Evolutionary conservation across 1,140 invertebrate species (phyloP).

Genomic region (Drosophila tropicalis): DNA sequence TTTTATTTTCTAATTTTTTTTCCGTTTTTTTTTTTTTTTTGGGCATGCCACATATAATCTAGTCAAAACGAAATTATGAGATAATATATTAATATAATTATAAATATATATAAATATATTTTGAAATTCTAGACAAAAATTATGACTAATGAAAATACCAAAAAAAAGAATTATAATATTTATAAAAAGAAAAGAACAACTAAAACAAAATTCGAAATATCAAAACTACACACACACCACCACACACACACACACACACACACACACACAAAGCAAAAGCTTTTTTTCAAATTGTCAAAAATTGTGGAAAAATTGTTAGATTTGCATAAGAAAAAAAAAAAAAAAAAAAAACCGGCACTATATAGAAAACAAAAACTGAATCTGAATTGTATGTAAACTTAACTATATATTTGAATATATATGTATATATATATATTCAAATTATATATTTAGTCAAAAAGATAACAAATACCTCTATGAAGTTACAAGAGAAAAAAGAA

Average conservation of each 20-base stretch:
- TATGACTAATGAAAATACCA: conserved; percentile 63
- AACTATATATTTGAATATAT: neutral
- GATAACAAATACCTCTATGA: conserved; percentile 64
- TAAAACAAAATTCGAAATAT: conserved; percentile 52
- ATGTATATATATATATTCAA: neutral
- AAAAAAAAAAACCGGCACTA: conserved; percentile 28
- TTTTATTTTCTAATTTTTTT: neutral
- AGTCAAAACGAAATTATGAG: conserved; percentile 63
- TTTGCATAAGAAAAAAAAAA: conserved; percentile 31
- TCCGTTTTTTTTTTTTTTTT: neutral
- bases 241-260: neutral
- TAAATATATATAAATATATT: conserved; percentile 48
- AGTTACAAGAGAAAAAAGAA: conserved; percentile 36
- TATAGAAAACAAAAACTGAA: conserved; percentile 25
- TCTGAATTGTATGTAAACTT: conserved; percentile 35
- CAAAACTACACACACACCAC: conserved; percentile 5
- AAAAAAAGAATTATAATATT: conserved; percentile 57
- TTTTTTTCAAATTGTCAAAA: conserved; percentile 31
- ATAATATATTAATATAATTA: conserved; percentile 23
- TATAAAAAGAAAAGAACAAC: conserved; percentile 26
- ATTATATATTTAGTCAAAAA: conserved; percentile 23
- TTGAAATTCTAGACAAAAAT: conserved; percentile 76
- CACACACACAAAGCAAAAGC: conserved; percentile 29
- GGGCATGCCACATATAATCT: conserved; percentile 45
- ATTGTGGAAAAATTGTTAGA: conserved; percentile 52